Base-by-base conservation (phyloP, 2,797 vertebrate species). In the Sarcoramphus papa region DNA sequence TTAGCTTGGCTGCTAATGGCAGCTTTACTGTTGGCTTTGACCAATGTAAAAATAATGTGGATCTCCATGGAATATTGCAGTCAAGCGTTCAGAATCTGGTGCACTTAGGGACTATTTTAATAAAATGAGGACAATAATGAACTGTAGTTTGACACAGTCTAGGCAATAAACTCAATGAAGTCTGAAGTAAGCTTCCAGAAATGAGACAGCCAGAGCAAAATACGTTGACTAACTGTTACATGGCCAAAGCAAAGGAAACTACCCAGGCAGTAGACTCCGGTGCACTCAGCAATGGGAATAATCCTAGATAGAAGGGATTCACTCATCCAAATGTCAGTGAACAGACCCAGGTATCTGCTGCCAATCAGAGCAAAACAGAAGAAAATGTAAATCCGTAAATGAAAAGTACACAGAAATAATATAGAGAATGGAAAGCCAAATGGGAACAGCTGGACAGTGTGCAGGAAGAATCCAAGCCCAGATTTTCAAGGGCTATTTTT, bases 181-280 rank as follows among this genome's bases (percentile, higher is more conserved):
- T 96, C 91, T 96, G 94, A 96, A 96, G 92, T 35, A 90, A 90
- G 69, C 85, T 95, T 82, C 85, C 73, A 95, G 90, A 94, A 95
- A 90, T 53, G 77, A 96, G 57, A 50, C 85, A 88, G 79, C 35
- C 65, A 65, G 50, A 79, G 79, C 57, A 73, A 95, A 94, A 96
- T n/a, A 19, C 4, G 1, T 48, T 85, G 60, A 70, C 67, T 89
- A 81, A 72, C 65, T 53, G 31, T 68, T 93, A 84, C 14, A 56
- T 22, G 65, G 48, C 59, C 85, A 90, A 92, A 90, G 54, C 35
- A 86, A 92, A 93, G 67, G 16, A 86, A 87, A 64, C 31, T n/a
- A 80, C 31, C 21, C 22, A 76, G 54, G 47, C 54, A 91, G 15
- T n/a, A 68, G 60, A 65, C 68, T 85, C 53, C 41, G 20, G 28